Evolutionary conservation across 2,113 vertebrate species (phyloP), one percentile per base, ranked within the genome.

Genomic region (Sebastes schlegelii): DNA sequence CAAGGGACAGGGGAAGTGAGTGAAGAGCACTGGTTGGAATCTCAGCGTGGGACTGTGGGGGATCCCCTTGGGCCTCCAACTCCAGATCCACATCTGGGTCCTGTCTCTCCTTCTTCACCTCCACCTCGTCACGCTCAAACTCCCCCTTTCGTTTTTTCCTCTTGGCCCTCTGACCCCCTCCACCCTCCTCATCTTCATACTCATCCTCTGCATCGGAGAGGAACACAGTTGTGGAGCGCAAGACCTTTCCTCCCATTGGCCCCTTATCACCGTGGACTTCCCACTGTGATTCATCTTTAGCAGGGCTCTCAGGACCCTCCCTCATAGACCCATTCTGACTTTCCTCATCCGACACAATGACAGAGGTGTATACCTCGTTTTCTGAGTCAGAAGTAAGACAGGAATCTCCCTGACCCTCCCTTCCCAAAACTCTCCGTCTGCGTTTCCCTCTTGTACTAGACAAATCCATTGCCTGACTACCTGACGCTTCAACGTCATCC

Each of bases 161-260:
- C 55, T 85, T 93, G 11, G 88, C 79, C 48, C 78, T 86, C 26
- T 91, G 91, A 68, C 76, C 77, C 10, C 62, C 86, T 60, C 79
- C 89, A 0, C 79, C 80, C 14, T 95, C 95, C 23, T 96, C 95
- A 6, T 95, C 94, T 23, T 96, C 95, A 9, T 95, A 92, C 51
- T 96, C 95, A 4, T 96, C 95, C 57, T 96, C 95, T 19, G 94
- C 95, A 67, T 96, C 95, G 0, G 95, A 96, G 19, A 95, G 93
- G 48, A 96, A 96, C 54, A 95, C 95, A 4, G 95, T 96, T 19
- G 95, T 94, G 62, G 95, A 96, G 40, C 94, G 93, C 42, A 95
- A 86, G 10, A 96, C 95, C 82, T 96, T 96, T 57, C 95, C 95
- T 68, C 95, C 95, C 64, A 84, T 79, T 4, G 84, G 80, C 8